phyloP scores from a whole-genome alignment of 2,113 vertebrate species.

The Chaenogobius annularis region DNA sequence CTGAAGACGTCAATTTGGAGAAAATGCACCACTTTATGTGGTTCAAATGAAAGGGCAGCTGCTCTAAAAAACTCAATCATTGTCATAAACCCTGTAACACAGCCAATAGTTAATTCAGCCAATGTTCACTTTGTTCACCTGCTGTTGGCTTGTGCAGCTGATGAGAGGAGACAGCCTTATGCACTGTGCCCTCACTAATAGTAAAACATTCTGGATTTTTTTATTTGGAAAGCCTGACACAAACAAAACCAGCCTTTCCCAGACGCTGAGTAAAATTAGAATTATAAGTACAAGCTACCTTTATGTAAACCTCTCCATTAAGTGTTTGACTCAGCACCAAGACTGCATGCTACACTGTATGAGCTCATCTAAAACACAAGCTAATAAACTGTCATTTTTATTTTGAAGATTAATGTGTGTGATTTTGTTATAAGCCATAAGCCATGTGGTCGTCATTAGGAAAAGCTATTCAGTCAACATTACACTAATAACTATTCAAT shows the following conservation, averaged over 20 bases:
- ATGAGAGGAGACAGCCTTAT: constrained; percentile 45
- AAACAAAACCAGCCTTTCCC: constrained; percentile 4
- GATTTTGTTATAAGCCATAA: neutral
- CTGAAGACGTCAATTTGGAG: neutral
- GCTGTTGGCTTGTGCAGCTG: constrained; percentile 24
- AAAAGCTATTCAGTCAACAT: constrained; percentile 3
- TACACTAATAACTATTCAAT: neutral
- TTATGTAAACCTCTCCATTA: neutral
- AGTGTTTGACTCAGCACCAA: neutral
- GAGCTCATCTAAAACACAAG: neutral
- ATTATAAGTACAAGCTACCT: too few species aligned
- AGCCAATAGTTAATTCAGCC: constrained; percentile 36
- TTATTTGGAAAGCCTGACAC: constrained; percentile 3
- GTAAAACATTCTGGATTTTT: constrained; percentile 5
- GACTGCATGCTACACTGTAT: neutral
- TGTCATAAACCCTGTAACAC: constrained; percentile 5
- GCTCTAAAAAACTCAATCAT: neutral
- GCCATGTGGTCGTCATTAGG: constrained; percentile 6
- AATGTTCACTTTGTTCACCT: constrained; percentile 40
- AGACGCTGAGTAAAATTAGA: neutral
- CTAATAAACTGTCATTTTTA: neutral
- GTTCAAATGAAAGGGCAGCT: neutral
- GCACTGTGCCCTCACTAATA: constrained; percentile 35
- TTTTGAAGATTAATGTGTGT: neutral
- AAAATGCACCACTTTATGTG: constrained; percentile 1